These are phyloP conservation scores for Eristalis pertinax DNA, from an alignment of 2,888 invertebrate genomes.

Conservation along the genomic window DNA sequence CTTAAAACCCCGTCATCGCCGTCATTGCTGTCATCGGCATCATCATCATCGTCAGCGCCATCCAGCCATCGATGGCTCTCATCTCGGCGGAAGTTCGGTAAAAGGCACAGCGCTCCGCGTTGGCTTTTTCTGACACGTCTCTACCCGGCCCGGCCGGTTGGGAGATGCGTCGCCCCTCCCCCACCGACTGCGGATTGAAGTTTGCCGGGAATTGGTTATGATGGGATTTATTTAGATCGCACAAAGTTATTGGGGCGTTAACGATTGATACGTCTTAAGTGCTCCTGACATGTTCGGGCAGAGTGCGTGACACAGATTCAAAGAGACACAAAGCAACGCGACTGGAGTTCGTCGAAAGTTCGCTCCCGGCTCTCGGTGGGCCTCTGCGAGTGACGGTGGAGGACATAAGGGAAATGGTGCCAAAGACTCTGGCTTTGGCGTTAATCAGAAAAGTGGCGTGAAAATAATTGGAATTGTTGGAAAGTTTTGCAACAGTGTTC, in stretches of 20 bases:
- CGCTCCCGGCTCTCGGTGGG: background rate
- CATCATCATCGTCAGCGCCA: constrained; percentile 17
- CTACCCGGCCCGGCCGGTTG: background rate
- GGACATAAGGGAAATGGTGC: too few relatives aligned
- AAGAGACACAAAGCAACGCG: constrained; percentile 17
- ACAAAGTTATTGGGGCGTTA: constrained; percentile 62
- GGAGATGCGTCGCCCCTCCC: background rate
- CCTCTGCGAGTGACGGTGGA: too few relatives aligned
- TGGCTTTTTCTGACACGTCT: constrained; percentile 39
- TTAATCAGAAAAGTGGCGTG: background rate
- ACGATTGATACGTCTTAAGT: constrained; percentile 66
- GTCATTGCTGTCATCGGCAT: constrained; percentile 24
- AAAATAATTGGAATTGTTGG: background rate
- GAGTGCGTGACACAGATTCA: constrained; percentile 58
- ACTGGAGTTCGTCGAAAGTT: background rate
- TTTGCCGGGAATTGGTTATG: constrained; percentile 54
- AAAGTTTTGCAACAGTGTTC: background rate
- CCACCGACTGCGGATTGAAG: constrained; percentile 21
- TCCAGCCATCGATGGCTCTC: constrained; percentile 45
- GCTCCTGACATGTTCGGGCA: constrained; percentile 55
- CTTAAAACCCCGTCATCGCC: background rate
- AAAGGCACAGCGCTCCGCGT: constrained; percentile 21
- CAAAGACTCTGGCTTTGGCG: background rate
- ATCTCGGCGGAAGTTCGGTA: constrained; percentile 4
- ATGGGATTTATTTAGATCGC: constrained; percentile 68